phyloP scores from a whole-genome alignment of 1,140 invertebrate genomes.

The Pogonomyrmex barbatus region DNA sequence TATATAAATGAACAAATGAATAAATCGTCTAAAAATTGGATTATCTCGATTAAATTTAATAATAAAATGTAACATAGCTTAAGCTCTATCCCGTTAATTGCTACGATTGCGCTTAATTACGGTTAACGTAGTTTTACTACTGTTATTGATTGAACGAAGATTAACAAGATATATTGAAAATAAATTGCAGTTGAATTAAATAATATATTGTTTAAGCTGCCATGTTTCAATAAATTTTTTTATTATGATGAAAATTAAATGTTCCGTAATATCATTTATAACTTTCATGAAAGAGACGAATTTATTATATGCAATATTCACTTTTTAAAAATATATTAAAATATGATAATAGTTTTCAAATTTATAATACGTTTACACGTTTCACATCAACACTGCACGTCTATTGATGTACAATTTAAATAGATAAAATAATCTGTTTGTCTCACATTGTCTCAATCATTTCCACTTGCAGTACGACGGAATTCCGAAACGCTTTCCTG shows the following conservation, averaged over 20 bases:
- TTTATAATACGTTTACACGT: neutral
- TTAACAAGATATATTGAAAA: slow-evolving; percentile 35
- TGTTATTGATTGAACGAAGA: slow-evolving; percentile 13
- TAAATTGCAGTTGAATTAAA: slow-evolving; percentile 19
- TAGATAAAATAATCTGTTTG: neutral
- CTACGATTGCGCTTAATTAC: neutral
- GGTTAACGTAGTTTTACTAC: neutral
- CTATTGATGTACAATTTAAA: slow-evolving; percentile 8
- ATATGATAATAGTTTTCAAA: too few relatives aligned
- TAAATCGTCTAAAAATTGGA: neutral
- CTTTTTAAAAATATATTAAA: neutral
- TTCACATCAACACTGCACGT: neutral
- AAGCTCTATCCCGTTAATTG: neutral
- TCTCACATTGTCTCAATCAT: neutral
- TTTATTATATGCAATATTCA: neutral
- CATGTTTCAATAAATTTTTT: slow-evolving; percentile 11
- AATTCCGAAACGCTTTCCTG: slow-evolving; percentile 98
- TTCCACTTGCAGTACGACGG: slow-evolving; percentile 90
- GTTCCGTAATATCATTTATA: neutral
- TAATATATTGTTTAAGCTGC: slow-evolving; percentile 4
- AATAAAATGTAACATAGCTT: neutral
- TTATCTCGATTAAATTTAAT: slow-evolving; percentile 9
- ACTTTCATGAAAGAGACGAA: neutral
- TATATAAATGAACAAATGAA: neutral
- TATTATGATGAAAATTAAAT: neutral